Evolutionary conservation across 2,797 vertebrate species (phyloP), one percentile per base, ranked within the genome.

Genomic region (Mionectes olivaceus): DNA sequence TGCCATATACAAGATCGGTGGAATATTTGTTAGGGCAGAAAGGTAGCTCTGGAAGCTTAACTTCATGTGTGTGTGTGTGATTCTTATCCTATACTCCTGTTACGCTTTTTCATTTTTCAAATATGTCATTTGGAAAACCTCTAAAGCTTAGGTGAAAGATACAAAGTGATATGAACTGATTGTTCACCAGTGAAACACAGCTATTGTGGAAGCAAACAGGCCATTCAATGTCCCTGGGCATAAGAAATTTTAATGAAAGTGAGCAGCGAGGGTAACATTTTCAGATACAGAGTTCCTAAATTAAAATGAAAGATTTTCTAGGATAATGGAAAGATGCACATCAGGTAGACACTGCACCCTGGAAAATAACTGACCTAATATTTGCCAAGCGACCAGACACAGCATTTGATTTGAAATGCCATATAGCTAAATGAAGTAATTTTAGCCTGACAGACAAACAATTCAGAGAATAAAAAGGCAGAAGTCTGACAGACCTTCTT

Each of bases 381-480:
- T 39, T 74, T n/a, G 3, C 56, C 37, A 85, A 68, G 60, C 0
- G 9, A 73, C 37, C 1, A 0, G 52, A 90, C 44, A 73, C 10
- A 63, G 22, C 55, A 50, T 75, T 90, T 75, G 30, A 82, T 83
- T 84, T 90, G 52, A 82, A 93, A 69, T 69, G 55, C 59, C n/a
- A 4, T 56, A 67, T 25, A 89, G 44, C 17, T 83, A 89, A 94
- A 79, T 83, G 24, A 64, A 89, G 43, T 61, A 27, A 80, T 89
- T 94, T 95, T 75, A 49, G 50, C 93, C 69, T 56, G 43, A 86
- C 44, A 46, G 14, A 46, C 61, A 76, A 92, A 82, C 50, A 93
- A n/a, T n/a, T 44, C 49, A 79, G 46, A 90, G 50, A 80, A 76
- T 65, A 89, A 88, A 91, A 81, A 93, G 9, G 18, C 19, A 89